phyloP scores from a whole-genome alignment of 2,797 vertebrate species.

The Pseudotriccus pelzelni region DNA sequence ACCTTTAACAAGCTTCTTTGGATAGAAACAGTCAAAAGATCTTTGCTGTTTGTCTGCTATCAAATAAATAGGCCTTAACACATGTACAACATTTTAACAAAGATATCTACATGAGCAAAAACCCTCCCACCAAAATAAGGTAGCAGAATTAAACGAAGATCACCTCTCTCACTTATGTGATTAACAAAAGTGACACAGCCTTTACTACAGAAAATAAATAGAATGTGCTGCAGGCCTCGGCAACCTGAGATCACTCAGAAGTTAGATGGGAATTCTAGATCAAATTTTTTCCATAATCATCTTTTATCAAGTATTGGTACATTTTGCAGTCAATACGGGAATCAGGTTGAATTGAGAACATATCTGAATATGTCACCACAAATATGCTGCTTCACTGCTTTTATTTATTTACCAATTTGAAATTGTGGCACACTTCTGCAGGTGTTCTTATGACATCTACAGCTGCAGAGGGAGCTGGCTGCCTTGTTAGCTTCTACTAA shows the following conservation, averaged over 20 bases:
- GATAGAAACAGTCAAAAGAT: neutral
- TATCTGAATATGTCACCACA: neutral
- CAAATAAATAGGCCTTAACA: neutral
- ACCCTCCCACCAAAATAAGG: neutral
- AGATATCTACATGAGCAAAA: neutral
- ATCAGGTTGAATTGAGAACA: neutral
- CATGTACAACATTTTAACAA: neutral
- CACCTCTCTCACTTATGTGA: neutral
- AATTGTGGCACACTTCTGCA: neutral
- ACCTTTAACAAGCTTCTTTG: conserved; percentile 2
- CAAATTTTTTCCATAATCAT: neutral
- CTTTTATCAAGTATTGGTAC: neutral
- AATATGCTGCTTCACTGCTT: neutral
- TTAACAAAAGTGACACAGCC: neutral
- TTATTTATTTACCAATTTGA: neutral
- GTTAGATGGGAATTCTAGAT: neutral
- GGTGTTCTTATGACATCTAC: neutral
- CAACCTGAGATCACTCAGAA: neutral
- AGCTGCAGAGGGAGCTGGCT: neutral
- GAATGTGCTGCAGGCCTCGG: neutral
- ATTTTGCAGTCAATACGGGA: neutral
- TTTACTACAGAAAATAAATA: conserved; percentile 30
- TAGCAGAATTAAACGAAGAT: neutral
- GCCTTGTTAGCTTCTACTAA: neutral
- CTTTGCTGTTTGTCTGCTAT: neutral